A percentile compares a stretch with the other conserved stretches of the same genome.
Conservation (phyloP, 2,113 vertebrate genomes). For the Pelvicachromis taeniatus region DNA sequence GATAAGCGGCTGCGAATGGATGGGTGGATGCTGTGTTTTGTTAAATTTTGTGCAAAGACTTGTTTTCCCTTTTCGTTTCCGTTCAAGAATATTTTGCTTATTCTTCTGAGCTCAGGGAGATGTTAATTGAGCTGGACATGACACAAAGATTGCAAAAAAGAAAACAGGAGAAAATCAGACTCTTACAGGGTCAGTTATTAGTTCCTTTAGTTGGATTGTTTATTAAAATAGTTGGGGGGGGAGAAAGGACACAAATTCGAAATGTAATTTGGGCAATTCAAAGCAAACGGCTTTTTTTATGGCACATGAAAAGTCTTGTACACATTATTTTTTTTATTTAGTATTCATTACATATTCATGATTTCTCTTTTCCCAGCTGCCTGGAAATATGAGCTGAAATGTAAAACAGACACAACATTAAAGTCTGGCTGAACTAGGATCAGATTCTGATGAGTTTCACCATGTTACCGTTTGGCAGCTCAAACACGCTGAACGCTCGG, state of each 20-base stretch:
- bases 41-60: background rate
- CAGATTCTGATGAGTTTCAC: background rate
- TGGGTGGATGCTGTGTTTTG: too few species aligned
- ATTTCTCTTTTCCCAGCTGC: background rate
- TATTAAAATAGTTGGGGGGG: background rate
- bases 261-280: background rate
- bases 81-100: background rate
- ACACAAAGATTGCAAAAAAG: background rate
- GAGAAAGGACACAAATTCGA: fast-evolving
- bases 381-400: fast-evolving
- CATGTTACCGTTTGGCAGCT: fast-evolving
- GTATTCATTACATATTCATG: background rate
- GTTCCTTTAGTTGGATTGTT: background rate
- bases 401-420: background rate
- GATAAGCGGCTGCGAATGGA: too few species aligned
- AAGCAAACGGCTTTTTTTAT: fast-evolving
- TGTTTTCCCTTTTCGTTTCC: background rate
- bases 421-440: fast-evolving
- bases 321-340: background rate
- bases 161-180: fast-evolving
- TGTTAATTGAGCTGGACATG: background rate
- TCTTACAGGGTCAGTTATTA: background rate
- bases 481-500: background rate
- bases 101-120: background rate
- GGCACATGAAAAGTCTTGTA: background rate